phyloP scores from a whole-genome alignment of 1,140 invertebrate genomes.

The Heliconius eleuchia region DNA sequence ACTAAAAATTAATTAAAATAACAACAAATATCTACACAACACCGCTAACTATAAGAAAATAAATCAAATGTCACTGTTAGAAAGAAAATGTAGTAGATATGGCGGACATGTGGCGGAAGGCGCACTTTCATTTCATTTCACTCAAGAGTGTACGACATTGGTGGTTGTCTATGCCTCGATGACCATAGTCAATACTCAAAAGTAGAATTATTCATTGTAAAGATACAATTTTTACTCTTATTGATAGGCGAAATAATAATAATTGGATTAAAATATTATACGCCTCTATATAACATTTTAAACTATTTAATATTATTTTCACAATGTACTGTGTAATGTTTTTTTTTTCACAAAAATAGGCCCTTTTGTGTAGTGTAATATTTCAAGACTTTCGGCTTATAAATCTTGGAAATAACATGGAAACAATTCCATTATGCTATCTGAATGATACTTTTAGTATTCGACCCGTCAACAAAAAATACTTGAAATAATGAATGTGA shows the following conservation, averaged over 20 bases:
- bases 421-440: no score
- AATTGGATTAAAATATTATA: background rate
- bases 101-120: slow-evolving; percentile 76
- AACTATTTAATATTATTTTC: no score
- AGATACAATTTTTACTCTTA: background rate
- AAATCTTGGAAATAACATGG: no score
- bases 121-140: slow-evolving; percentile 72
- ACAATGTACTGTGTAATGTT: no score
- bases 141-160: slow-evolving; percentile 30
- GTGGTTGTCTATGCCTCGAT: background rate
- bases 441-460: no score
- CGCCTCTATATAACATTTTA: no score
- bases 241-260: background rate
- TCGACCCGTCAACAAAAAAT: no score
- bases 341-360: no score
- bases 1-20: slow-evolving; percentile 76
- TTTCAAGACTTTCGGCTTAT: no score
- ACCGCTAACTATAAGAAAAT: slow-evolving; percentile 72
- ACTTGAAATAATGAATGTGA: no score
- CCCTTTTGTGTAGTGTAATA: no score
- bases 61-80: slow-evolving; percentile 72
- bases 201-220: background rate
- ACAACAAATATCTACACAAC: slow-evolving; percentile 71
- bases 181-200: background rate
- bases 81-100: slow-evolving; percentile 77